These are phyloP conservation scores for Drosophila teissieri DNA, from an alignment of 1,140 invertebrate species.

Conservation along the genomic window DNA sequence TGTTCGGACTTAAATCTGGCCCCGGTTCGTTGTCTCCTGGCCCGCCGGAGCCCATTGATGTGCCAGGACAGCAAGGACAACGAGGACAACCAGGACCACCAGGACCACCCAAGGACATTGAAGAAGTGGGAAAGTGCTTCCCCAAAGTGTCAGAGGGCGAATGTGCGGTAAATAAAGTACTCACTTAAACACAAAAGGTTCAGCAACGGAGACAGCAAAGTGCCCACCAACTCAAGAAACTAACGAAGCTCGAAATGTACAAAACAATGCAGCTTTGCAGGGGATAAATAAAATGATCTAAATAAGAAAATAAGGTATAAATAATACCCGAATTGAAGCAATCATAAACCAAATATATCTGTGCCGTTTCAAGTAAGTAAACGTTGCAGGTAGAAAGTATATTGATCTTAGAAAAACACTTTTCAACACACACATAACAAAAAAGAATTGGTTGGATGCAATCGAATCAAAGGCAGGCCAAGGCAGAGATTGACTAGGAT, in stretches of 20 bases:
- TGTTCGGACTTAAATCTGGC: constrained; percentile 4
- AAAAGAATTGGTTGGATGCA: background rate
- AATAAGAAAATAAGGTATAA: too few species aligned
- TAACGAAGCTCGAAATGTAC: background rate
- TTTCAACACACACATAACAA: background rate
- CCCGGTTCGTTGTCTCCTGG: constrained; percentile 1
- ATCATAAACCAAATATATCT: too few species aligned
- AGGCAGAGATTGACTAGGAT: constrained; percentile 1
- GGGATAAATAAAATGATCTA: too few species aligned
- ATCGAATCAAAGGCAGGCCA: background rate
- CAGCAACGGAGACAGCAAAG: background rate
- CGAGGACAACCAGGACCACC: background rate
- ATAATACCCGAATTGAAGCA: background rate
- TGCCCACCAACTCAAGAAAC: background rate
- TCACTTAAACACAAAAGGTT: constrained; percentile 7
- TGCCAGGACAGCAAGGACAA: constrained; percentile 1
- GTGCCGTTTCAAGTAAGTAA: too few species aligned
- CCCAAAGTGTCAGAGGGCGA: constrained; percentile 8
- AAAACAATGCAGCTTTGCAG: background rate
- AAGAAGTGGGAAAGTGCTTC: constrained; percentile 1
- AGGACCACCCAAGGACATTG: constrained; percentile 3
- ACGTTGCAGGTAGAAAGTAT: too few species aligned
- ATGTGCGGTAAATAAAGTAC: constrained; percentile 10
- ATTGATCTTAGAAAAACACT: background rate
- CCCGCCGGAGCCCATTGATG: constrained; percentile 6